Base-by-base conservation (phyloP, 2,113 vertebrate genomes). In the Alces alces region DNA sequence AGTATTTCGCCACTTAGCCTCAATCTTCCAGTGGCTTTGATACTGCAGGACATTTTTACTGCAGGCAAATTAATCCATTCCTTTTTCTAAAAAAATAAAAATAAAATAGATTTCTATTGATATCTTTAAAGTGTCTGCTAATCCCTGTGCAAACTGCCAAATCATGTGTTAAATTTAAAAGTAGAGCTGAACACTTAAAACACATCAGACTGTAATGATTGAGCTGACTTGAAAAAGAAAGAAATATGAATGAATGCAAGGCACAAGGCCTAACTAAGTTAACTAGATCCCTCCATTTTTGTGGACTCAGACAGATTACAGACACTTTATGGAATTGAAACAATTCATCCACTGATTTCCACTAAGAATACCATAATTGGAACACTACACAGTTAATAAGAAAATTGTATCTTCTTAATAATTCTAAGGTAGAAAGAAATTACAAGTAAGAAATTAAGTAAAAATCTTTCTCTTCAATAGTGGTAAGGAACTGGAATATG, bases 161-260 rank as follows among this genome's bases (percentile, higher is more conserved):
- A 96, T 97, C 90, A 94, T 96, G 84, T 96, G 86, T 97, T 98
- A 98, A 96, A 96, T 96, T 96, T 43, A 97, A 98, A 88, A 98
- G 89, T 96, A 95, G 73, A 98, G 54, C 8, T 4, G 1, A 95
- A 28, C 52, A 94, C 84, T 98, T 82, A 90, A 82, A 96, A 97
- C 96, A 97, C 95, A 98, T 98, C 95, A 97, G 97, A 97, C 87
- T 97, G 89, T 97, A 98, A 98, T 98, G 61, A 97, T 82, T 28
- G 97, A 96, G 84, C 83, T 96, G 45, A 86, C 19, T 86, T 96
- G 43, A 94, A 97, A 78, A 45, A 58, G 25, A 89, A 92, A 93
- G 92, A 95, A 95, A 79, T 60, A 84, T 58, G 70, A 97, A 88
- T 23, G 45, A 89, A 87, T 39, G 27, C 33, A 91, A 89, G 13